Percentiles rank a stretch among this genome's conserved stretches.
Conservation (phyloP, 2,113 vertebrate species). For the Petrocephalus microphthalmus region DNA sequence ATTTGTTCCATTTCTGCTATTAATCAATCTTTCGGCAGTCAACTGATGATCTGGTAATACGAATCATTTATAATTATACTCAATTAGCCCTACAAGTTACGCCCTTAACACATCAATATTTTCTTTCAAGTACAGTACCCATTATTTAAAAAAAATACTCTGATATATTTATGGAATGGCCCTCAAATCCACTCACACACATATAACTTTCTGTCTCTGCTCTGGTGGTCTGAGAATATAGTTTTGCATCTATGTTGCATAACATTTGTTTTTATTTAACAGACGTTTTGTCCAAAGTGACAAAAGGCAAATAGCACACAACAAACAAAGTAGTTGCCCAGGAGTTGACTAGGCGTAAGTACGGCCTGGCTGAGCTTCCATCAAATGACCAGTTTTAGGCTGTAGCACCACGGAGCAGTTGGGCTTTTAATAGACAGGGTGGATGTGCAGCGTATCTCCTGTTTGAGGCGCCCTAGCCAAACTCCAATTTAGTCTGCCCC, state of each 20-base stretch:
- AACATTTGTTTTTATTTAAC: neutral
- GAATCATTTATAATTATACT: neutral
- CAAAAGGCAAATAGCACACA: neutral
- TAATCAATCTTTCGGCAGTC: neutral
- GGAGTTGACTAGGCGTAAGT: neutral
- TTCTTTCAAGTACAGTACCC: neutral
- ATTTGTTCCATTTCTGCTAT: neutral
- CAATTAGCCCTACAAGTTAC: neutral
- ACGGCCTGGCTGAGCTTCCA: neutral
- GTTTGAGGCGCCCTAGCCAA: neutral
- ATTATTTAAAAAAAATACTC: neutral
- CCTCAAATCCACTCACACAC: neutral
- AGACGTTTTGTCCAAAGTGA: neutral
- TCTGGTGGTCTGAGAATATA: neutral
- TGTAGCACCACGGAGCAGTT: neutral
- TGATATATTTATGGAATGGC: neutral
- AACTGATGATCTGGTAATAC: neutral
- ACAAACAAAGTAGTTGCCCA: neutral
- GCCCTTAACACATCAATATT: neutral
- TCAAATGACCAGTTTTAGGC: neutral
- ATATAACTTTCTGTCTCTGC: neutral
- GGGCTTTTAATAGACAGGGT: neutral
- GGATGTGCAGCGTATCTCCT: neutral
- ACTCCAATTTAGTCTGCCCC: neutral
- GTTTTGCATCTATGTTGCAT: neutral